These are phyloP conservation scores for Reticulitermes lucifugus DNA, from an alignment of 2,888 invertebrate genomes.

Conservation along the genomic window DNA sequence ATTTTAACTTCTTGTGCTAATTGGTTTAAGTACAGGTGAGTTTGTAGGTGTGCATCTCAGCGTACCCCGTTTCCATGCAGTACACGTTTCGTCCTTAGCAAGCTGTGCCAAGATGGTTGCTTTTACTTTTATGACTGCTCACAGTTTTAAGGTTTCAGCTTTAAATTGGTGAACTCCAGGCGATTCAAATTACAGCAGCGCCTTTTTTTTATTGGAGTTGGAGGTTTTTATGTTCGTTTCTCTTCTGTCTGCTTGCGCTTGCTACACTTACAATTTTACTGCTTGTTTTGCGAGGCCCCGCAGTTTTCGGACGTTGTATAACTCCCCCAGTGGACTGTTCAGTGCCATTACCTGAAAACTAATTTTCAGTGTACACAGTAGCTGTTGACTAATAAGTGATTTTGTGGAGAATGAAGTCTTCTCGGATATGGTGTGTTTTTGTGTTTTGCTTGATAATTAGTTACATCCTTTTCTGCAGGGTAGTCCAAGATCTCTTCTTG, in stretches of 20 bases:
- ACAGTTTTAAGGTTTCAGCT: not conserved
- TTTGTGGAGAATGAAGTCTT: no score
- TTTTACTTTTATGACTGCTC: not conserved
- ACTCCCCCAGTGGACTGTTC: not conserved
- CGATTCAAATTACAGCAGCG: constrained; percentile 14
- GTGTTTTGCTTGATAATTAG: no score
- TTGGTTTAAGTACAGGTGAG: not conserved
- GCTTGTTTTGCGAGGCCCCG: constrained; percentile 5
- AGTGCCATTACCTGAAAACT: constrained; percentile 9
- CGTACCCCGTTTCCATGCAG: not conserved
- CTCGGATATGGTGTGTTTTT: no score
- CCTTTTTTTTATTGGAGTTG: constrained; percentile 13
- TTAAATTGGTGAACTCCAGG: constrained; percentile 24
- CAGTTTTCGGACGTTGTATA: not conserved
- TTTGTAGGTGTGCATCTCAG: not conserved
- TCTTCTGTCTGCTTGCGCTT: not conserved
- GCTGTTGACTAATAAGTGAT: no score
- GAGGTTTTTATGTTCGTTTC: constrained; percentile 22
- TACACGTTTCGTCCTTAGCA: not conserved
- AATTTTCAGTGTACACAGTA: constrained; percentile 14
- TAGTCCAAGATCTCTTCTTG: no score
- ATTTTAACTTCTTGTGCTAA: not conserved
- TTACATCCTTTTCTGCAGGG: no score
- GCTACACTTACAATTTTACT: not conserved
- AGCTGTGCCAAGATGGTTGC: not conserved